Percentiles rank a stretch among this genome's conserved stretches.
These are phyloP conservation scores for Selene dorsalis DNA, from an alignment of 2,797 vertebrate genomes.

Conservation along the genomic window DNA sequence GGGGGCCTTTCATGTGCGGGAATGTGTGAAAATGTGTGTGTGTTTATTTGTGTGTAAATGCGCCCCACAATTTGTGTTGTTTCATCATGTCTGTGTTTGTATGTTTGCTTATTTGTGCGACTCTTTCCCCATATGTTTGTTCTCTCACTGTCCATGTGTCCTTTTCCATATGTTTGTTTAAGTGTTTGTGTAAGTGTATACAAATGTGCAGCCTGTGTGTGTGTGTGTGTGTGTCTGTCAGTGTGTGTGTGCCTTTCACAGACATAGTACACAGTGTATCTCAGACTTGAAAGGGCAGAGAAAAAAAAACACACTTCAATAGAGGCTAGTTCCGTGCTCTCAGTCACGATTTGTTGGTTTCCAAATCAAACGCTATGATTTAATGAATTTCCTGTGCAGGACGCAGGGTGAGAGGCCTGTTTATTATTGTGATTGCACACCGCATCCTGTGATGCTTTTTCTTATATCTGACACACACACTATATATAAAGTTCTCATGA, in stretches of 20 bases:
- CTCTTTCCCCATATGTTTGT: slow-evolving; percentile 58
- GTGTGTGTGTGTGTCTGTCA: slow-evolving; percentile 40
- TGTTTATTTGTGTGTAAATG: slow-evolving; percentile 37
- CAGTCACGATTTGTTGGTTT: slow-evolving; percentile 85
- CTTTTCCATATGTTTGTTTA: slow-evolving; percentile 66
- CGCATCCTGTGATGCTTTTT: slow-evolving; percentile 85
- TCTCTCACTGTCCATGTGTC: slow-evolving; percentile 50
- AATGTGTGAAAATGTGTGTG: slow-evolving; percentile 75
- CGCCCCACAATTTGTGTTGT: slow-evolving; percentile 14
- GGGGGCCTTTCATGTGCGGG: slow-evolving; percentile 83
- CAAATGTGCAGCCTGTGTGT: slow-evolving; percentile 47
- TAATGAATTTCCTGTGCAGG: slow-evolving; percentile 86
- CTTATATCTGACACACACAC: slow-evolving; percentile 80
- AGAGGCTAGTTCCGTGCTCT: slow-evolving; percentile 81
- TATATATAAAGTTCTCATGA: slow-evolving; percentile 83
- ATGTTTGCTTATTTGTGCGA: slow-evolving; percentile 61
- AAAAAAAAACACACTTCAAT: slow-evolving; percentile 84
- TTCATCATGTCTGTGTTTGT: slow-evolving; percentile 55
- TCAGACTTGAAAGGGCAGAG: slow-evolving; percentile 80
- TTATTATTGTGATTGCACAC: slow-evolving; percentile 87
- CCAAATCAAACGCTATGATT: slow-evolving; percentile 88
- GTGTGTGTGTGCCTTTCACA: slow-evolving; percentile 72
- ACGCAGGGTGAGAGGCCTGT: slow-evolving; percentile 80
- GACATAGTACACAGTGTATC: slow-evolving; percentile 81
- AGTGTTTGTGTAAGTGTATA: slow-evolving; percentile 61